Evolutionary conservation across 2,797 vertebrate genomes (phyloP), one percentile per base, ranked within the genome.

Genomic region (Hyperoplus immaculatus): DNA sequence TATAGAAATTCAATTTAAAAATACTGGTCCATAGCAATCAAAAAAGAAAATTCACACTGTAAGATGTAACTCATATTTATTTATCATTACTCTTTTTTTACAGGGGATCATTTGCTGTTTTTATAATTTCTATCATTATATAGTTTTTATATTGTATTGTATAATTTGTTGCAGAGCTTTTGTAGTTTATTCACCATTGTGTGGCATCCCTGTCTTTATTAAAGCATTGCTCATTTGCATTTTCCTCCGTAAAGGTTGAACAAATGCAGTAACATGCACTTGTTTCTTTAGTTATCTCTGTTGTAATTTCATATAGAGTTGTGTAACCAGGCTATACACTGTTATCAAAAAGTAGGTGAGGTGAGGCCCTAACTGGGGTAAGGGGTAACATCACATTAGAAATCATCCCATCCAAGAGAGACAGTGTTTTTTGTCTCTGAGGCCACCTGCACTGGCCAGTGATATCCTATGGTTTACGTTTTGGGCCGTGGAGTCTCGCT

Each of bases 401-500:
- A 65, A 77, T 69, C 70, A 77, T 69, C 70, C 56, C 47, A 62
- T 67, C 80, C 46, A 47, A 78, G 73, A 66, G 72, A 76, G 69
- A 64, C 36, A 63, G 72, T 13, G 72, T 60, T 91, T 84, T 93
- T 91, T 94, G 67, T 86, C 56, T 84, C 69, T 14, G 29, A 59
- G 76, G 78, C 79, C 92, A 93, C 88, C 90, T 91, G 89, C 87
- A 38, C 69, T 14, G 50, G 65, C 50, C 69, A 72, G 55, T 18
- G 85, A 82, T 84, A 86, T 88, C 87, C 89, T 68, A 83, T n/a
- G 77, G 89, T 91, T 90, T 85, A 88, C 83, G 63, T 83, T 88
- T 83, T 66, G 70, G 73, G 83, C 84, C 78, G 46, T 65, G 81
- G 85, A 87, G 86, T 75, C 86, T 74, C 14, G 83, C 84, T 81